Evolutionary conservation across 2,113 vertebrate genomes (phyloP).

Genomic region (Gallinago paraguaiae): DNA sequence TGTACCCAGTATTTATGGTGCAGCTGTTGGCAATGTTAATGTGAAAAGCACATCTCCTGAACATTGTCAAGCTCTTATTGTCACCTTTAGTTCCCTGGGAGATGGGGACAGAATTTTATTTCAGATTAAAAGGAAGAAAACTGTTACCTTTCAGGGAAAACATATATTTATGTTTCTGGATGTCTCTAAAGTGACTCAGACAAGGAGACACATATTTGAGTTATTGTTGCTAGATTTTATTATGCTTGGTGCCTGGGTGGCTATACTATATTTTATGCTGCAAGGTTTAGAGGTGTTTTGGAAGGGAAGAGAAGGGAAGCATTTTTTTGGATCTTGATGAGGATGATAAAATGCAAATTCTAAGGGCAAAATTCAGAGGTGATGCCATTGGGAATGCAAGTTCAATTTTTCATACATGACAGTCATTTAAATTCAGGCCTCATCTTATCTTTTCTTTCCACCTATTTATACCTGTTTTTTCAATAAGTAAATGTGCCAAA

Average conservation of each 20-base stretch:
- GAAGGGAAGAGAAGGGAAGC: not conserved
- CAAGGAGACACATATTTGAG: conserved; percentile 63
- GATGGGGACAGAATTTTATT: conserved; percentile 69
- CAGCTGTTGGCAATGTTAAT: conserved; percentile 64
- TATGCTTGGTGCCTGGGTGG: conserved; percentile 59
- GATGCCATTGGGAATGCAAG: conserved; percentile 1
- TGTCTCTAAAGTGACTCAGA: conserved; percentile 69
- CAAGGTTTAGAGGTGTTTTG: conserved; percentile 53
- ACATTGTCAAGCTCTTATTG: conserved; percentile 64
- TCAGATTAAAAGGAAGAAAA: conserved; percentile 69
- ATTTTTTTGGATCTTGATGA: conserved; percentile 45
- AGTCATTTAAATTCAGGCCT: conserved; percentile 32
- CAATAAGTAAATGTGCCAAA: not conserved
- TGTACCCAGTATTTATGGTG: conserved; percentile 50
- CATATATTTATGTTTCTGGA: conserved; percentile 68
- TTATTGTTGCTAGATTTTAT: conserved; percentile 69
- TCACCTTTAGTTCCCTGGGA: conserved; percentile 66
- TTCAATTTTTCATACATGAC: conserved; percentile 5
- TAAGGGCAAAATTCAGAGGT: conserved; percentile 50
- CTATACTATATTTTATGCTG: conserved; percentile 60
- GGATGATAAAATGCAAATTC: conserved; percentile 58
- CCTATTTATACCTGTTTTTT: not conserved
- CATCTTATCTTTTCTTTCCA: not conserved
- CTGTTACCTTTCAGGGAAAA: conserved; percentile 67
- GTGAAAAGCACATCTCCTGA: conserved; percentile 67